A percentile compares a stretch with the other conserved stretches of the same genome.
Evolutionary conservation across 2,113 vertebrate species (phyloP).

Genomic region (Daubentonia madagascariensis): DNA sequence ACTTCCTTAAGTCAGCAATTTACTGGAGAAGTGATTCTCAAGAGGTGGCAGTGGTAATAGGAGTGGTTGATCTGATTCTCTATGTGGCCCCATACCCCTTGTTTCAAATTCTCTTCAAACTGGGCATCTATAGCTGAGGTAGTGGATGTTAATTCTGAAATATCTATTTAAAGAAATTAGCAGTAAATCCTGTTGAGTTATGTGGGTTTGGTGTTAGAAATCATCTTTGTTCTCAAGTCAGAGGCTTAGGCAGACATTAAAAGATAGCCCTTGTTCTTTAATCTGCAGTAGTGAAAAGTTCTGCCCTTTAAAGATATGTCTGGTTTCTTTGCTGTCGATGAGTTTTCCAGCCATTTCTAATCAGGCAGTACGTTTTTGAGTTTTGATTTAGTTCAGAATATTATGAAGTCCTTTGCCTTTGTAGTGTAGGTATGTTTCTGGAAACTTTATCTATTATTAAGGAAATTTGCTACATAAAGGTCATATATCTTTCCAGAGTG

Average conservation of each 20-base stretch:
- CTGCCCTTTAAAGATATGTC: not conserved
- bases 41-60: too few relatives aligned
- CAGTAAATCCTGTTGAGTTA: not conserved
- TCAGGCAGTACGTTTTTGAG: not conserved
- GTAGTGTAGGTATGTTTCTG: not conserved
- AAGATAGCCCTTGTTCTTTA: not conserved
- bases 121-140: not conserved
- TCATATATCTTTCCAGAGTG: not conserved
- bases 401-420: not conserved
- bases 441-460: not conserved
- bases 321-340: not conserved
- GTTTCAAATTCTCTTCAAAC: not conserved
- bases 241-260: not conserved
- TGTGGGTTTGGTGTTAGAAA: not conserved
- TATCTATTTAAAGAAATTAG: not conserved
- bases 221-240: too few relatives aligned
- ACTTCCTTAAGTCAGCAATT: not conserved
- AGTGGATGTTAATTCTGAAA: not conserved
- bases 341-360: not conserved
- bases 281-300: not conserved
- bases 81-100: fast-evolving
- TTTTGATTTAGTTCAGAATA: not conserved
- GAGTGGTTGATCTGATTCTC: not conserved
- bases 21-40: not conserved
- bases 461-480: not conserved